These are phyloP conservation scores for Sitobion miscanthi DNA, from an alignment of 1,140 invertebrate species.

Conservation along the genomic window DNA sequence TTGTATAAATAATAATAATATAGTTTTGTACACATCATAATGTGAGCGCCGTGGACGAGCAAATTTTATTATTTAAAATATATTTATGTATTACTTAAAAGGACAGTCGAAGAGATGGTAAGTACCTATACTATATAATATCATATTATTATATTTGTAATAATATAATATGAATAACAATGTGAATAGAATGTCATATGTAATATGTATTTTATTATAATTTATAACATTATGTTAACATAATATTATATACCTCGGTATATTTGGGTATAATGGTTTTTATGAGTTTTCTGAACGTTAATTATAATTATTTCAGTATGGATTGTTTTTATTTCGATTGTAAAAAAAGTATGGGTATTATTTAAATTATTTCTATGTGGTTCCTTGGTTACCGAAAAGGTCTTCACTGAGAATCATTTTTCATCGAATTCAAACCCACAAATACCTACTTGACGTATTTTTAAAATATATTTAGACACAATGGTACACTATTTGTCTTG, in stretches of 20 bases:
- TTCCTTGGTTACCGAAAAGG: too few species aligned
- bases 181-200: neutral
- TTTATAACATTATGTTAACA: too few species aligned
- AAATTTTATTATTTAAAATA: neutral
- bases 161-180: neutral
- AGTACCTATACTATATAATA: neutral
- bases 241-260: too few species aligned
- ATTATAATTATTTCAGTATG: too few species aligned
- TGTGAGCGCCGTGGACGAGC: neutral
- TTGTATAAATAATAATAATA: neutral
- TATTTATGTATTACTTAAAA: neutral
- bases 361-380: too few species aligned
- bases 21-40: neutral
- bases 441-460: neutral
- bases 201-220: too few species aligned
- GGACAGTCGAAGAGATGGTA: neutral
- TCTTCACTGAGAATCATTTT: neutral
- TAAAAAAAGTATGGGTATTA: too few species aligned
- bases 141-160: neutral
- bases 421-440: neutral
- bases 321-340: too few species aligned
- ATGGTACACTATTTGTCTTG: neutral
- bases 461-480: neutral
- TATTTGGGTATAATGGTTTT: too few species aligned
- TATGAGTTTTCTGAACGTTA: too few species aligned